Evolutionary conservation across 2,888 invertebrate species (phyloP), one percentile per base, ranked within the genome.

Genomic region (Monoplex corrugatus): DNA sequence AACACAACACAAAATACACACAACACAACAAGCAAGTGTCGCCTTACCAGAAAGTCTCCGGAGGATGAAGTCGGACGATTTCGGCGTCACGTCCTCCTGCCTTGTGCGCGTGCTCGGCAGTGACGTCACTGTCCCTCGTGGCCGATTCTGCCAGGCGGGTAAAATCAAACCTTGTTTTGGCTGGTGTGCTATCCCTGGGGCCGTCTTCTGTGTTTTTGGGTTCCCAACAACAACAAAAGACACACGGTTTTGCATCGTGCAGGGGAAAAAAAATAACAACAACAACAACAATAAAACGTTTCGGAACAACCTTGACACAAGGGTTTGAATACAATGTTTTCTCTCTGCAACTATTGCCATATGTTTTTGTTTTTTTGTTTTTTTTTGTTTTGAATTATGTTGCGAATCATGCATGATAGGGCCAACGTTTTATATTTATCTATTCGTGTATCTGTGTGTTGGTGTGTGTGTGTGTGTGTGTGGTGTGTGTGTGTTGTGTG

Each of bases 81-180:
- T 84, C 86, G 8, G 89, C 87, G 23, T 89, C 86, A 32, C 80
- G 63, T n/a, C 83, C 83, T 63, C 68, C 88, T 32, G 35, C 88
- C n/a, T 6, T n/a, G 35, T 63, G 83, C 83, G 88, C 88, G 57
- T 63, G 89, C 90, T 13, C 90, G 90, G 38, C 84, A 43, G 63
- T 90, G 91, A 88, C 91, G 63, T 91, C 91, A 85, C 83, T 40
- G 44, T 88, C 91, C 28, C 89, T 90, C 32, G 91, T 91, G 16
- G 91, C 91, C 63, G 91, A 91, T 68, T 91, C 89, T 23, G 91
- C 91, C 40, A 91, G 89, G 78, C 91, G 87, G 72, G 91, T 84
- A 82, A 90, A 91, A 85, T 91, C 91, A 87, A 91, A 91, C 43
- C 89, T 75, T 16, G 83, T 43, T 86, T 89, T 90, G 38, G 72